Evolutionary conservation across 2,113 vertebrate species (phyloP), one percentile per base, ranked within the genome.

Genomic region (Dolichallabes microphthalmus): DNA sequence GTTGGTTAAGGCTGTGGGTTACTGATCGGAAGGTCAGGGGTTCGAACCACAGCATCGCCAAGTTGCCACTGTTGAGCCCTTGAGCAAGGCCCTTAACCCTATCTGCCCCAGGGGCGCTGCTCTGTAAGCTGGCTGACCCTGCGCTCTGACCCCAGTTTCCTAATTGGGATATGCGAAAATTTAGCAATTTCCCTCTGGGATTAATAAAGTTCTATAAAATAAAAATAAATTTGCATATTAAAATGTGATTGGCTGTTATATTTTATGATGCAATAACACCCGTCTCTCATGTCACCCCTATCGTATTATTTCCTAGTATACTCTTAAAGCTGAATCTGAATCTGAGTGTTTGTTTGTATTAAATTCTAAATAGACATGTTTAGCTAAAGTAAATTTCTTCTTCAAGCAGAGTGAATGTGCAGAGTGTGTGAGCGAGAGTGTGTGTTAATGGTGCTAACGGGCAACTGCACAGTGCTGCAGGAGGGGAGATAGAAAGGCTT

Each of bases 381-480:
- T 55, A 78, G 30, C 19, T 39, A 45, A 6, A 45, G 45, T 45
- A 82, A 82, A 82, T 55, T 71, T 17, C 19, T 25, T 71, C 9
- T 58, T 58, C 39, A 27, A 45, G 22, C 14, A 45, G 22, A n/a
- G 58, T 78, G 30, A 25, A 30, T 39, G 74, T 85, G 50, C 52
- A n/a, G 71, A 13, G 53, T 66, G 61, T 82, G 64, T 53, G 81
- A 15, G 55, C n/a, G n/a, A 45, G 45, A 45, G 15, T 50, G 64
- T 55, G 63, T 60, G 88, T 88, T 90, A 86, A 32, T 75, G 9
- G 32, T 76, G 75, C 85, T 88, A 89, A 93, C 82, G 89, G 91
- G 90, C 92, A 92, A 87, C 88, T 84, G 89, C 92, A 91, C 66
- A 89, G 85, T 88, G 90, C 91, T 91, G 91, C 87, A 52, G 89